A percentile compares a stretch with the other conserved stretches of the same genome.
Evolutionary conservation across 2,888 invertebrate genomes (phyloP).

Genomic region (Pseudanteris insignis): DNA sequence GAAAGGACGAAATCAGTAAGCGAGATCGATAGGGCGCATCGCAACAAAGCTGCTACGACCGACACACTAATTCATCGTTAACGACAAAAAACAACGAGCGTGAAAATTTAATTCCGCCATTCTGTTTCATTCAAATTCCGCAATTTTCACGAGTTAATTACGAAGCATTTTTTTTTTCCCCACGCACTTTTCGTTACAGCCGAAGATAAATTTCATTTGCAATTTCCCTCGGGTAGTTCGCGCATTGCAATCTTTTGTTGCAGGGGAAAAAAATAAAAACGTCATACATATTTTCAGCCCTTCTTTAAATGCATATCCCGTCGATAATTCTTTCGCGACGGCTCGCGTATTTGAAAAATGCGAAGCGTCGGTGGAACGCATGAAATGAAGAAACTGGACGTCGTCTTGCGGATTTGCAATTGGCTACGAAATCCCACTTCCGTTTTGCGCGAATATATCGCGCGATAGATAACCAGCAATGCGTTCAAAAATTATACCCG

Average conservation of each 20-base stretch:
- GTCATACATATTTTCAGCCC: slow-evolving; percentile 16
- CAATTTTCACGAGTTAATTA: slow-evolving; percentile 13
- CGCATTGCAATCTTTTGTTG: too few species aligned
- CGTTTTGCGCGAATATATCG: slow-evolving; percentile 27
- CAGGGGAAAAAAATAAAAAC: too few species aligned
- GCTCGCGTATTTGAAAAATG: slow-evolving; percentile 43
- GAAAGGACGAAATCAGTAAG: too few species aligned
- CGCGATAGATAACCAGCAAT: slow-evolving; percentile 32
- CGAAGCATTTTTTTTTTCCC: slow-evolving; percentile 11
- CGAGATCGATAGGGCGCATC: too few species aligned
- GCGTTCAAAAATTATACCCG: slow-evolving; percentile 34
- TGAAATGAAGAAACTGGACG: slow-evolving; percentile 44
- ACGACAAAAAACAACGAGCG: too few species aligned
- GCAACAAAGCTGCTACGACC: too few species aligned
- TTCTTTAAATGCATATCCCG: slow-evolving; percentile 15
- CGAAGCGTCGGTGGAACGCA: slow-evolving; percentile 33
- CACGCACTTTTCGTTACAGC: slow-evolving; percentile 3
- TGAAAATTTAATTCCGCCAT: too few species aligned
- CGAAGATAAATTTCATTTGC: slow-evolving; percentile 24
- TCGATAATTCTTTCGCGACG: slow-evolving; percentile 37
- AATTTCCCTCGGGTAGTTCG: slow-evolving; percentile 24
- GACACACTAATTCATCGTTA: too few species aligned
- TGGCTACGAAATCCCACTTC: slow-evolving; percentile 40
- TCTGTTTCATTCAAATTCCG: too few species aligned
- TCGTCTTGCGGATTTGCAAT: slow-evolving; percentile 37